Base-by-base conservation (phyloP, 2,797 vertebrate species). In the Protosalanx chinensis region DNA sequence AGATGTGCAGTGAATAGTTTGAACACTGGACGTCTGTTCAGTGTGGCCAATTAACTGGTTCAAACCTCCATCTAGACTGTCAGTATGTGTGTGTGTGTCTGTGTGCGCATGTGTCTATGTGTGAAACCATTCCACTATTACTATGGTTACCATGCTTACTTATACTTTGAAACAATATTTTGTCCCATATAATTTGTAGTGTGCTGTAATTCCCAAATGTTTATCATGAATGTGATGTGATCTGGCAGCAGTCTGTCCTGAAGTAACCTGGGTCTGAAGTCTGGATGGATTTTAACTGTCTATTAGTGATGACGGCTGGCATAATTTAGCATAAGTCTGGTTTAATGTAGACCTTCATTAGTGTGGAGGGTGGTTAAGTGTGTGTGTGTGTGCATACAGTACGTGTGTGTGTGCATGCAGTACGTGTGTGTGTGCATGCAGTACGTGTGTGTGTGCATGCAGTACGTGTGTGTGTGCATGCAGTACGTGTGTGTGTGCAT, bases 41-140 rank as follows among this genome's bases (percentile, higher is more conserved):
- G 78, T 81, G 84, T 78, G 81, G 80, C 86, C 81, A 88, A 88
- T 88, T 90, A 90, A 79, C 77, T 73, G 84, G 84, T 85, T 84
- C 85, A 85, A 81, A 74, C 79, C 85, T 85, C 73, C 76, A 56
- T 10, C 37, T 62, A 49, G 20, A 59, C 37, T 69, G 68, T 60
- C n/a, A 60, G 57, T 67, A 23, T 67, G 32, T 46, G 64, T 66
- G 64, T 66, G 35, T 66, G 64, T 66, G 53, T 58, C 30, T 68
- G 67, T 57, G 67, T 68, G 67, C n/a, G n/a, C 51, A 32, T 30
- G 59, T 35, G n/a, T 58, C 30, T 27, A 53, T 37, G 67, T 29
- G 56, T 68, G 67, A 53, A n/a, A 46, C 41, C 41, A 46, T 46
- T 29, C 41, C 41, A 46, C 41, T 13, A 13, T 46, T 46, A 46